phyloP scores from a whole-genome alignment of 2,888 invertebrate genomes.

The Sphaeridia pumilis region DNA sequence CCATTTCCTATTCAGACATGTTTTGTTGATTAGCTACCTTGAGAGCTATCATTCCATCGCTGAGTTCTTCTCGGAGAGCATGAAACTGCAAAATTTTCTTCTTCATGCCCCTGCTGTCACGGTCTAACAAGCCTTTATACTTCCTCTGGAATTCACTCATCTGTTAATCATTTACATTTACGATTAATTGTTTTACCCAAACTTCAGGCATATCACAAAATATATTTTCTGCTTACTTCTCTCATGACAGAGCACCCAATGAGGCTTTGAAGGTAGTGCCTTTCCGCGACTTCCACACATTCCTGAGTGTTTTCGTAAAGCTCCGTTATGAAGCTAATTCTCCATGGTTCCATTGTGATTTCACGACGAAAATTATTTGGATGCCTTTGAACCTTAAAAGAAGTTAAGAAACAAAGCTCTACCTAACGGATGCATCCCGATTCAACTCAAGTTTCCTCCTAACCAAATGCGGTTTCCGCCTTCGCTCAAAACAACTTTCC shows the following conservation, averaged over 20 bases:
- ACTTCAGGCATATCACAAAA: no score
- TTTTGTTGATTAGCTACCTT: conserved; percentile 1
- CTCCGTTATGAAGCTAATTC: conserved; percentile 1
- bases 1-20: not conserved
- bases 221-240: not conserved
- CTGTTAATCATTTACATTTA: not conserved
- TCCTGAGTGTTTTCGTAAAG: conserved; percentile 12
- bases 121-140: no score
- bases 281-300: conserved; percentile 8
- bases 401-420: not conserved
- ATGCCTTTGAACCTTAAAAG: not conserved
- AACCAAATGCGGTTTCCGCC: no score
- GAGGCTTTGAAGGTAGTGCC: conserved; percentile 7
- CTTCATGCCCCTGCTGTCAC: no score
- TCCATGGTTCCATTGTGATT: conserved; percentile 7
- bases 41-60: not conserved
- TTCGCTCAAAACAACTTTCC: no score
- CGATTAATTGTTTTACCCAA: not conserved
- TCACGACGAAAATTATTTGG: not conserved
- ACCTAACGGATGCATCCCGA: no score
- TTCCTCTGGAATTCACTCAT: not conserved
- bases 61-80: not conserved
- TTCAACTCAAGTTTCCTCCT: no score
- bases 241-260: conserved; percentile 4
- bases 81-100: no score